phyloP scores from a whole-genome alignment of 1,140 invertebrate genomes.

The Saccostrea cuccullata region DNA sequence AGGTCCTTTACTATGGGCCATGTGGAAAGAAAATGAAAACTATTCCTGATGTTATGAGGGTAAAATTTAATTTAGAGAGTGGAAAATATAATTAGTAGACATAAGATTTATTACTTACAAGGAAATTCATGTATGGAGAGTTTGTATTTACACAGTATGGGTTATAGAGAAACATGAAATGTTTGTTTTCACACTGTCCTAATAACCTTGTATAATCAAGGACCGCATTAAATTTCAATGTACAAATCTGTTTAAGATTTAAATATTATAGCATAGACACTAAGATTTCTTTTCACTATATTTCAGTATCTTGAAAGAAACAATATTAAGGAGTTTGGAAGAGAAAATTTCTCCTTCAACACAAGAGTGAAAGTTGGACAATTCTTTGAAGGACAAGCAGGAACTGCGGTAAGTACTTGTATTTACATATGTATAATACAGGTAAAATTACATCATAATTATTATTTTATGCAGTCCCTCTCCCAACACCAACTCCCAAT shows the following conservation, averaged over 20 bases:
- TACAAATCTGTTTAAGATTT: no score
- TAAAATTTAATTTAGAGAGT: slow-evolving; percentile 72
- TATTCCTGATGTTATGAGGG: slow-evolving; percentile 86
- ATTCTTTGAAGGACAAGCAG: slow-evolving; percentile 81
- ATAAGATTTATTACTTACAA: not conserved
- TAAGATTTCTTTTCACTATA: not conserved
- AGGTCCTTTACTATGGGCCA: slow-evolving; percentile 92
- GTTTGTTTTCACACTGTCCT: not conserved
- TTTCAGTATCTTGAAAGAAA: slow-evolving; percentile 78
- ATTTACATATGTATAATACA: no score
- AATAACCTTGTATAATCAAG: no score
- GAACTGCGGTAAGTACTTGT: slow-evolving; percentile 67
- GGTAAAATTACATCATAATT: no score
- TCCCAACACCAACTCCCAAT: no score
- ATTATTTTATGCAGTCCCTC: no score
- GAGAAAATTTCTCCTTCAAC: slow-evolving; percentile 95
- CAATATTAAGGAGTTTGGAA: slow-evolving; percentile 84
- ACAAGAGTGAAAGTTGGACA: slow-evolving; percentile 92
- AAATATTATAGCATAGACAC: not conserved
- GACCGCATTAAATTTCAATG: no score
- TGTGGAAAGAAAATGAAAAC: slow-evolving; percentile 88
- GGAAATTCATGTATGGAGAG: no score
- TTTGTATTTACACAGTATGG: no score
- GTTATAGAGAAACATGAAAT: not conserved
- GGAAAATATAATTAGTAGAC: not conserved